phyloP scores from a whole-genome alignment of 53 echinoderm and acorn worm species.

The Stichopus horrens region DNA sequence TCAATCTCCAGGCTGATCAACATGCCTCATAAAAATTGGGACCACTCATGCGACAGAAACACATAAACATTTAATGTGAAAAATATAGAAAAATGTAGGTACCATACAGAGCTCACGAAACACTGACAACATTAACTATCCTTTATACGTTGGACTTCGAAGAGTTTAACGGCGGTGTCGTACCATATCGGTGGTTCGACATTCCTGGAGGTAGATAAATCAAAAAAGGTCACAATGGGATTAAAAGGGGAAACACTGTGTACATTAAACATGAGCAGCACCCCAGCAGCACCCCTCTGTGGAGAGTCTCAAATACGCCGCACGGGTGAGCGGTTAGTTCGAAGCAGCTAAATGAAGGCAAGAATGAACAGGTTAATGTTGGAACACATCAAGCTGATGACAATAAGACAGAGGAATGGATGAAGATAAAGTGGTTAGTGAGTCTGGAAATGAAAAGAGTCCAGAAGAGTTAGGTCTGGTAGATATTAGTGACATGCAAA shows the following conservation, averaged over 20 bases:
- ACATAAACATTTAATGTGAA: not conserved
- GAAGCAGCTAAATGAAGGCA: not conserved
- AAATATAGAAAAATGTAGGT: constrained; percentile 3
- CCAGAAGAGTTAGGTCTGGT: too few species aligned
- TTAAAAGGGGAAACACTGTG: not conserved
- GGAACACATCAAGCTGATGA: too few species aligned
- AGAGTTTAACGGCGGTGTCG: constrained; percentile 95
- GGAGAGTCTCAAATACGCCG: not conserved
- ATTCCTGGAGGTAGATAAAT: constrained; percentile 70
- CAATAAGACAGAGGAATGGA: too few species aligned
- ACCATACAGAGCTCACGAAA: constrained; percentile 45
- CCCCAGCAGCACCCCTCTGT: not conserved
- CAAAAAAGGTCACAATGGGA: not conserved
- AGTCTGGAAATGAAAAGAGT: too few species aligned
- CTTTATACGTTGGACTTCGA: constrained; percentile 97
- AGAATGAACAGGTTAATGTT: not conserved
- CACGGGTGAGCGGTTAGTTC: not conserved
- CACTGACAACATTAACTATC: constrained; percentile 76
- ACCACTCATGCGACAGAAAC: not conserved
- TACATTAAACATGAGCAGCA: not conserved
- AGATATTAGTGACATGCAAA: too few species aligned
- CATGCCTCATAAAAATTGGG: not conserved
- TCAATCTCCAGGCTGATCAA: not conserved
- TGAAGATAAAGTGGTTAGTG: too few species aligned
- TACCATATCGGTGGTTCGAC: constrained; percentile 99